Evolutionary conservation across 2,888 invertebrate species (phyloP).

Genomic region (Colostygia pectinataria): DNA sequence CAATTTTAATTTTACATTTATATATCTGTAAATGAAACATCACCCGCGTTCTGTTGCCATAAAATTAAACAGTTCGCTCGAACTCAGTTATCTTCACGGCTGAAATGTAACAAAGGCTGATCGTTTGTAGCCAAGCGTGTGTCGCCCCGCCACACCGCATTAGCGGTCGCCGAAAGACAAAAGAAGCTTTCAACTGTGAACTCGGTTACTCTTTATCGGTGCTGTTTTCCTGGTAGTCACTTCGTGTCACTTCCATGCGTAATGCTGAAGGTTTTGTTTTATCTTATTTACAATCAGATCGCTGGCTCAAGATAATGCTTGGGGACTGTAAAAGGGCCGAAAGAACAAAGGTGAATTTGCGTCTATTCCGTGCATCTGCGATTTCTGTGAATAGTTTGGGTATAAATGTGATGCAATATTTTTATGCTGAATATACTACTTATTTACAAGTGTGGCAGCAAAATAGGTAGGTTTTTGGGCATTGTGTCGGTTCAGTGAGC

Average conservation of each 20-base stretch:
- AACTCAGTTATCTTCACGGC: slow-evolving; percentile 18
- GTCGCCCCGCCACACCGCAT: slow-evolving; percentile 26
- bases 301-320: too few species aligned
- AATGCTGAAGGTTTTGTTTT: not conserved
- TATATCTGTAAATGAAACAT: not conserved
- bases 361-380: too few species aligned
- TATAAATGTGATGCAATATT: too few species aligned
- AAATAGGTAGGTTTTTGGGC: slow-evolving; percentile 6
- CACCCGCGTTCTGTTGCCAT: slow-evolving; percentile 1
- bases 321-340: too few species aligned
- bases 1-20: not conserved
- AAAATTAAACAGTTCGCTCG: slow-evolving; percentile 12
- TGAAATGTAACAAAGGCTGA: slow-evolving; percentile 23
- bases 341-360: too few species aligned
- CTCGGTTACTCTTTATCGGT: slow-evolving; percentile 18
- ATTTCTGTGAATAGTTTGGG: too few species aligned
- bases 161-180: slow-evolving; percentile 28
- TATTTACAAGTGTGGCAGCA: not conserved
- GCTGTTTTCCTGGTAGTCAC: slow-evolving; percentile 20
- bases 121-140: slow-evolving; percentile 27
- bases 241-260: not conserved
- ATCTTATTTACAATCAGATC: too few species aligned
- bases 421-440: too few species aligned
- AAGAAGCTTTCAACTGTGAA: slow-evolving; percentile 32
- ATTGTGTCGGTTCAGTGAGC: slow-evolving; percentile 13